Base-by-base conservation (phyloP, 2,113 vertebrate genomes). In the Saiga tatarica region DNA sequence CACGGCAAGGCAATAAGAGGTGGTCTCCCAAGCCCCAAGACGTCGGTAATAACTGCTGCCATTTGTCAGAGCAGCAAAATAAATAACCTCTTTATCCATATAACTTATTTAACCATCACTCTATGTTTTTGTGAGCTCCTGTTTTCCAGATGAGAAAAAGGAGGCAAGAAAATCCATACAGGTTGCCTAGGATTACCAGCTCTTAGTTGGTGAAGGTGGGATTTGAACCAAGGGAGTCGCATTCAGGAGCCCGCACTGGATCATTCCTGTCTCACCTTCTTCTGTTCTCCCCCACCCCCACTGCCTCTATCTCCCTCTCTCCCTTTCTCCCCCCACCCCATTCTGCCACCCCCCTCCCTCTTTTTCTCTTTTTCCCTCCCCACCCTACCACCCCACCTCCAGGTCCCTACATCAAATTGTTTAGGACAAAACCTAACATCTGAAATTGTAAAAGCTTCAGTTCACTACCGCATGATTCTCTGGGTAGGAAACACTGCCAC, bases 181-280 rank as follows among this genome's bases (percentile, higher is more conserved):
- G 5, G 39, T 52, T 39, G 21, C 23, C 36, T 55, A 42, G 19
- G 1, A 9, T 33, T 67, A 15, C 57, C 55, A 33, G 47, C 14
- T 67, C 14, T n/a, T 13, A n/a, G 59, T 5, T n/a, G 59, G 71
- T 42, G 59, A 42, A 42, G 39, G 28, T 16, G 19, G n/a, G 50
- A 42, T 87, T 30, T 59, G 71, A 71, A 71, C 19, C 12, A 52
- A 71, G 4, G 15, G n/a, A 50, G 33, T 57, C 8, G 10, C 12
- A 2, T 26, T 39, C 55, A 14, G 30, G 19, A n/a, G 33, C 17
- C 16, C 30, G 28, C 5, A 53, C 28, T 6, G 9, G 28, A 4
- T 6, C 0, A 1, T 78, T n/a, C 15, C 10, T 5, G 25, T 26
- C 64, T 14, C 28, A 2, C 14, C 6, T 62, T 45, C 47, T 39